These are phyloP conservation scores for Andrena fulva DNA, from an alignment of 2,888 invertebrate species.

Conservation along the genomic window DNA sequence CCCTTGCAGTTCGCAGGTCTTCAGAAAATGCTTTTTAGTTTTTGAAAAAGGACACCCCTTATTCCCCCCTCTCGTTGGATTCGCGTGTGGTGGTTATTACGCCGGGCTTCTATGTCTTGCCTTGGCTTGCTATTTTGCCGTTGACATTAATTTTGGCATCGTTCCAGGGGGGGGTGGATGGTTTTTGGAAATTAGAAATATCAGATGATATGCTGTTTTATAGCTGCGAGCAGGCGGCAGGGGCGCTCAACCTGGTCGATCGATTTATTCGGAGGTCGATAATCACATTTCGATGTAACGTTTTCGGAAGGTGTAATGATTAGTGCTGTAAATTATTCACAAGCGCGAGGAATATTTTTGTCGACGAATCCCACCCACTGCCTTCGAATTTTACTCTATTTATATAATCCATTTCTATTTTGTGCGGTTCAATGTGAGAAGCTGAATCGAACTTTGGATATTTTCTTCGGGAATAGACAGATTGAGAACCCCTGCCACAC, in stretches of 20 bases:
- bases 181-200: not conserved
- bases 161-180: too few species aligned
- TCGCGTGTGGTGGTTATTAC: not conserved
- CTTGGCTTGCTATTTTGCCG: not conserved
- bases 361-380: too few species aligned
- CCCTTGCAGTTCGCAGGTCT: not conserved
- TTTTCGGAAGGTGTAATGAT: too few species aligned
- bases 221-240: not conserved
- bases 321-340: too few species aligned
- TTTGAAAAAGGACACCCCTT: conserved; percentile 17
- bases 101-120: not conserved
- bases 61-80: not conserved
- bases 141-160: not conserved
- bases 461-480: too few species aligned
- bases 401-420: not conserved
- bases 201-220: not conserved
- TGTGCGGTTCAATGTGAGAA: not conserved
- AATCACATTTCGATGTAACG: not conserved
- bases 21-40: conserved; percentile 32
- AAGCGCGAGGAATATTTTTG: too few species aligned
- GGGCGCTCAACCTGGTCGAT: conserved; percentile 1
- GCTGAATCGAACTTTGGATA: too few species aligned
- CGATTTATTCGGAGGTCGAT: not conserved
- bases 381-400: not conserved
- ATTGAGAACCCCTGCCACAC: not conserved